phyloP scores from a whole-genome alignment of 2,797 vertebrate species.

The Thalassophryne amazonica region DNA sequence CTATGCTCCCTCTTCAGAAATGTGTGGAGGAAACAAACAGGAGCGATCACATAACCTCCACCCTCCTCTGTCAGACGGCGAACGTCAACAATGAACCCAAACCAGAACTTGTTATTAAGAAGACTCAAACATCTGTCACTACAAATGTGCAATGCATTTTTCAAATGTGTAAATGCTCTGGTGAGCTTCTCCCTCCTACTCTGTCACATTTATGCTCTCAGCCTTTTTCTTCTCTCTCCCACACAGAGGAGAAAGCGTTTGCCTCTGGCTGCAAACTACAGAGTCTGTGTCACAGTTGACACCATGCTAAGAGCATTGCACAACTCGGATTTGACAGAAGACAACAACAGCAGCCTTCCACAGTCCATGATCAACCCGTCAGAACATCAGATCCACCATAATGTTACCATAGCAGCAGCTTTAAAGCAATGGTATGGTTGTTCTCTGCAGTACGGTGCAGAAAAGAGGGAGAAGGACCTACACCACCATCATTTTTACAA shows the following conservation, averaged over 20 bases:
- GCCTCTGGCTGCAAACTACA: conserved; percentile 53
- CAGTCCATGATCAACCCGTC: conserved; percentile 23
- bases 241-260: conserved; percentile 42
- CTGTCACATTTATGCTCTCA: conserved; percentile 13
- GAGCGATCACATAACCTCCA: no score
- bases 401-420: conserved; percentile 5
- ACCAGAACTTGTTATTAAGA: conserved; percentile 15
- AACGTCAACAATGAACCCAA: conserved; percentile 15
- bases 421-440: no score
- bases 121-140: conserved; percentile 25
- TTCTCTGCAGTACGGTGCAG: no score
- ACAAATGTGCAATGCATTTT: conserved; percentile 22
- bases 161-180: conserved; percentile 36
- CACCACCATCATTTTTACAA: background rate
- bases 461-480: background rate
- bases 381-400: conserved; percentile 8
- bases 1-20: no score
- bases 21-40: no score
- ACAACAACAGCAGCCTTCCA: conserved; percentile 46
- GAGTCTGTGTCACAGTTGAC: conserved; percentile 54
- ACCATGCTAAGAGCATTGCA: conserved; percentile 50
- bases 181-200: conserved; percentile 43
- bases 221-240: conserved; percentile 37
- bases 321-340: conserved; percentile 50
- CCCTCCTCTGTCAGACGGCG: conserved; percentile 19